phyloP scores from a whole-genome alignment of 2,888 invertebrate species.

The Synanthedon formicaeformis region DNA sequence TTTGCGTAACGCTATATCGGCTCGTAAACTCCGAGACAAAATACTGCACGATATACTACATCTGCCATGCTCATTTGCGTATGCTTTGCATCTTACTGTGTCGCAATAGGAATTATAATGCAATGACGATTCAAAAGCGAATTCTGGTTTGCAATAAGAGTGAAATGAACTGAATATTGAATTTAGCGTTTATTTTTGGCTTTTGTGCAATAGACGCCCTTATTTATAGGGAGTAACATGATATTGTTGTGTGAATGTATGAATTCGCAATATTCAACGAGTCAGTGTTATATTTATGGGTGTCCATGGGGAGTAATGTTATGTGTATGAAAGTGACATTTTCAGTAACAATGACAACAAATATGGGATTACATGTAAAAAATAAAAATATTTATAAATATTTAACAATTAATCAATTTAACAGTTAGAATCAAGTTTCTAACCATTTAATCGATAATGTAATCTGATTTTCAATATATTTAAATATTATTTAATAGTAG shows the following conservation, averaged over 20 bases:
- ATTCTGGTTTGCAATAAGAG: conserved; percentile 13
- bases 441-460: too few species aligned
- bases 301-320: too few species aligned
- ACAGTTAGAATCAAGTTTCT: too few species aligned
- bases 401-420: too few species aligned
- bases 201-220: conserved; percentile 19
- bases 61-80: conserved; percentile 12
- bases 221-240: conserved; percentile 38
- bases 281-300: too few species aligned
- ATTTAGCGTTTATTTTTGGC: conserved; percentile 37
- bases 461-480: too few species aligned
- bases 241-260: conserved; percentile 18
- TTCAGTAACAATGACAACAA: too few species aligned
- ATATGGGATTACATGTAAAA: too few species aligned
- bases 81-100: conserved; percentile 7
- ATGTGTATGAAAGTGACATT: too few species aligned
- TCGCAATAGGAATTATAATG: conserved; percentile 2
- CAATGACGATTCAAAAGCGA: neutral
- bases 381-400: too few species aligned
- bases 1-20: conserved; percentile 43
- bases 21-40: conserved; percentile 45
- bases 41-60: conserved; percentile 26
- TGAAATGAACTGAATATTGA: conserved; percentile 45
- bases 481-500: too few species aligned
- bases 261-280: neutral